Evolutionary conservation across 2,113 vertebrate species (phyloP).

Genomic region (Garra rufa): DNA sequence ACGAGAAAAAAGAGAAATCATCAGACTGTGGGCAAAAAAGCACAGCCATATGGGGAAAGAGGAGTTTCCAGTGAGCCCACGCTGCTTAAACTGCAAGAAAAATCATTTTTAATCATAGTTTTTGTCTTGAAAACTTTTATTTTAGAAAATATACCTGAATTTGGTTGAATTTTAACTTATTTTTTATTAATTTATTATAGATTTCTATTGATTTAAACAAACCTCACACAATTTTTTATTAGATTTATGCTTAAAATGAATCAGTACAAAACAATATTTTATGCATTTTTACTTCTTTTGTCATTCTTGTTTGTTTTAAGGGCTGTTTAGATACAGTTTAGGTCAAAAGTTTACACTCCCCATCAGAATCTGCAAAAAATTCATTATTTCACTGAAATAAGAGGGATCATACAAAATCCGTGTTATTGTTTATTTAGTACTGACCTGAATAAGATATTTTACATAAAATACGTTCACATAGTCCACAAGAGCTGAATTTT

Average conservation of each 20-base stretch:
- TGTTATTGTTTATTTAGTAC: too few relatives aligned
- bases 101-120: background rate
- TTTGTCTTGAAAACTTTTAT: background rate
- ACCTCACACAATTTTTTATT: background rate
- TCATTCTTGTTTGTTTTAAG: background rate
- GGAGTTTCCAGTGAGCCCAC: background rate
- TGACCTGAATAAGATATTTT: too few relatives aligned
- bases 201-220: background rate
- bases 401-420: too few relatives aligned
- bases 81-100: background rate
- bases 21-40: background rate
- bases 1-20: background rate
- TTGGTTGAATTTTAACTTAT: background rate
- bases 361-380: too few relatives aligned
- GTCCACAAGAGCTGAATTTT: too few relatives aligned
- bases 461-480: too few relatives aligned
- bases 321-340: background rate
- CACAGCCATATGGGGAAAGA: conserved; percentile 18
- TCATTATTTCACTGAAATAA: too few relatives aligned
- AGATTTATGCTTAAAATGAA: background rate
- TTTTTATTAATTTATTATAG: background rate
- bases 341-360: too few relatives aligned
- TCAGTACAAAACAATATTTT: background rate
- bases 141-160: background rate
- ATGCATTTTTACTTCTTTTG: background rate